A percentile compares a stretch with the other conserved stretches of the same genome.
Conservation (phyloP, 64 coral and sea anemone genomes). For the Dendronephthya gigantea region DNA sequence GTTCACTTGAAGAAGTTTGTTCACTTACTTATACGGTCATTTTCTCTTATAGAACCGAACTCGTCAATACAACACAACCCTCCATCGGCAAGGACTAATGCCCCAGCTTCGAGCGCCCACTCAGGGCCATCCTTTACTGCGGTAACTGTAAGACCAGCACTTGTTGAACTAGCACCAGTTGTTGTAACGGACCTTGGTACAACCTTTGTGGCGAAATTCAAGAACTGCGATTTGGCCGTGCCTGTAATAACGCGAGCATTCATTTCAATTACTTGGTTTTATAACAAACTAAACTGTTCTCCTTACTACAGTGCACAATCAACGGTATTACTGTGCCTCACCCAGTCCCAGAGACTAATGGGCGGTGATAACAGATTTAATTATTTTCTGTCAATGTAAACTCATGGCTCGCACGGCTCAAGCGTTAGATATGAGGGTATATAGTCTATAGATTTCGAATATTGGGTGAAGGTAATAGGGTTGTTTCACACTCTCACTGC, state of each 20-base stretch:
- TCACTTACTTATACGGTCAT: slow-evolving; percentile 84
- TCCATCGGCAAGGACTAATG: slow-evolving; percentile 86
- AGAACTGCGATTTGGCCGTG: slow-evolving; percentile 91
- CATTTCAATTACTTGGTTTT: neutral
- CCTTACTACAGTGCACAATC: too few relatives aligned
- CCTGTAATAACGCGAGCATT: slow-evolving; percentile 26
- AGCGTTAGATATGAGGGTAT: too few relatives aligned
- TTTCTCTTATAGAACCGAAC: slow-evolving; percentile 84
- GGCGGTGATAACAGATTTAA: too few relatives aligned
- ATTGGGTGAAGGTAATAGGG: too few relatives aligned
- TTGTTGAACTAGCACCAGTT: slow-evolving; percentile 88
- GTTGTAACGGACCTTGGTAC: slow-evolving; percentile 82
- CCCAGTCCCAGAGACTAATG: too few relatives aligned
- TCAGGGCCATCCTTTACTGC: slow-evolving; percentile 80
- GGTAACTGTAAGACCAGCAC: slow-evolving; percentile 89
- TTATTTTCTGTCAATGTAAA: too few relatives aligned
- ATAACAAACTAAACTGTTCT: neutral
- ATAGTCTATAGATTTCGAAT: too few relatives aligned
- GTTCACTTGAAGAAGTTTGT: too few relatives aligned
- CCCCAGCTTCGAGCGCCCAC: slow-evolving; percentile 95
- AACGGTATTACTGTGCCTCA: too few relatives aligned
- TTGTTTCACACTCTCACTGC: too few relatives aligned
- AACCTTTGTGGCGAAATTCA: slow-evolving; percentile 87
- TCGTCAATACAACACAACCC: slow-evolving; percentile 99
- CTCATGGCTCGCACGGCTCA: too few relatives aligned